Conservation (phyloP, 2,113 vertebrate genomes). For the Antigone vipio region DNA sequence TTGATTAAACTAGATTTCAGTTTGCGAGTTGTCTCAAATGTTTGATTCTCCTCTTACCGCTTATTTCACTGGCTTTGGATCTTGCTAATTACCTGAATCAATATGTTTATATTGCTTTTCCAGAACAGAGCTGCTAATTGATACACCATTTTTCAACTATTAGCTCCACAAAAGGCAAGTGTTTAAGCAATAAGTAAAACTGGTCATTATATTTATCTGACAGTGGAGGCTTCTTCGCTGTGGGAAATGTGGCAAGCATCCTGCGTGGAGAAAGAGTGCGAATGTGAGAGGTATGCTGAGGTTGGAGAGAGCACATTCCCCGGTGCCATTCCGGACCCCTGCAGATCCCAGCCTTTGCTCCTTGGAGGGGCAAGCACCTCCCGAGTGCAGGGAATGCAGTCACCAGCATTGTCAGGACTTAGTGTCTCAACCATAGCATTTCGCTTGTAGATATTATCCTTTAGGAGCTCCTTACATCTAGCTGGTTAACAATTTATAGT, state of each 20-base stretch:
- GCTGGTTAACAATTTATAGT: background rate
- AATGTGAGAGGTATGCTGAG: background rate
- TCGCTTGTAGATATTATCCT: background rate
- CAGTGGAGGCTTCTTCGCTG: background rate
- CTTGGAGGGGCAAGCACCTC: background rate
- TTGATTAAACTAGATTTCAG: background rate
- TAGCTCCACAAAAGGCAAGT: background rate
- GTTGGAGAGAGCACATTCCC: fast-evolving
- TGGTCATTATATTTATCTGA: background rate
- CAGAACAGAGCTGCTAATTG: background rate
- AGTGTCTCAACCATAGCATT: background rate
- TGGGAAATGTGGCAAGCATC: background rate
- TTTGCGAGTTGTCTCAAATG: background rate
- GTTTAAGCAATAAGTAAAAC: background rate
- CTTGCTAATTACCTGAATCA: background rate
- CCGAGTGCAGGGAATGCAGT: background rate
- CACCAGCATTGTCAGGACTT: background rate
- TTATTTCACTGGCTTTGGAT: background rate
- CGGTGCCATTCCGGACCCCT: background rate
- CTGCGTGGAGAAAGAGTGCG: background rate
- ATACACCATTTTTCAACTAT: background rate
- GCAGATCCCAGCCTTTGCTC: background rate
- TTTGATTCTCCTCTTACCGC: background rate
- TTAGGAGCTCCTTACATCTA: background rate
- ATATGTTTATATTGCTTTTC: background rate